Conservation (phyloP, 2,888 invertebrate genomes). For the Capitulum mitella region DNA sequence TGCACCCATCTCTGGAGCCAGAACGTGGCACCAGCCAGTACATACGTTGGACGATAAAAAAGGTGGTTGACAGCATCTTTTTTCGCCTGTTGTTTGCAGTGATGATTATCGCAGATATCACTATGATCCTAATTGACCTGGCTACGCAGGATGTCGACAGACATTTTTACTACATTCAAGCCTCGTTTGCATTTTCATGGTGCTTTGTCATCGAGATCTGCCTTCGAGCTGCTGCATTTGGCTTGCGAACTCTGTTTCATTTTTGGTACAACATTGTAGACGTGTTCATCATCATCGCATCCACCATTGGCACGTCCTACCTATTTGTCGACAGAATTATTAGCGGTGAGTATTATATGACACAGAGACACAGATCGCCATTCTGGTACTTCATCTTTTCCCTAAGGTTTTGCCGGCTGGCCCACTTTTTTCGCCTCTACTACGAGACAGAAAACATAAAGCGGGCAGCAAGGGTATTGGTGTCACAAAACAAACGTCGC, state of each 20-base stretch:
- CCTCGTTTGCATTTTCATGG: not conserved
- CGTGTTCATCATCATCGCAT: not conserved
- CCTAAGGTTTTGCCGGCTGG: not conserved
- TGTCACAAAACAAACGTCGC: slow-evolving; percentile 49
- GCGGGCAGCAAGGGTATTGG: slow-evolving; percentile 44
- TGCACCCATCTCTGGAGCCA: not conserved
- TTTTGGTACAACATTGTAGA: slow-evolving; percentile 16
- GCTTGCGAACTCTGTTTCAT: not conserved
- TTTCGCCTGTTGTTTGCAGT: not conserved
- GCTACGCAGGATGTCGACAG: not conserved
- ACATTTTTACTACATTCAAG: not conserved
- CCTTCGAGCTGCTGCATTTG: not conserved
- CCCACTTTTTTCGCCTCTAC: not conserved
- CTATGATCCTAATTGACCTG: not conserved
- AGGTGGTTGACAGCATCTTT: not conserved
- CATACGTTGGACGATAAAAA: not conserved
- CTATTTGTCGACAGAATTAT: not conserved
- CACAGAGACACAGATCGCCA: not conserved
- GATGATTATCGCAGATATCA: not conserved
- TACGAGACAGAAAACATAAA: slow-evolving; percentile 30
- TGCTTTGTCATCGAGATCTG: not conserved
- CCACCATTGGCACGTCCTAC: not conserved
- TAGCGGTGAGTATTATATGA: not conserved
- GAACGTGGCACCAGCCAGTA: not conserved
- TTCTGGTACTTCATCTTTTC: slow-evolving; percentile 4